Base-by-base conservation (phyloP, 2,113 vertebrate genomes). In the Bubo scandiacus region DNA sequence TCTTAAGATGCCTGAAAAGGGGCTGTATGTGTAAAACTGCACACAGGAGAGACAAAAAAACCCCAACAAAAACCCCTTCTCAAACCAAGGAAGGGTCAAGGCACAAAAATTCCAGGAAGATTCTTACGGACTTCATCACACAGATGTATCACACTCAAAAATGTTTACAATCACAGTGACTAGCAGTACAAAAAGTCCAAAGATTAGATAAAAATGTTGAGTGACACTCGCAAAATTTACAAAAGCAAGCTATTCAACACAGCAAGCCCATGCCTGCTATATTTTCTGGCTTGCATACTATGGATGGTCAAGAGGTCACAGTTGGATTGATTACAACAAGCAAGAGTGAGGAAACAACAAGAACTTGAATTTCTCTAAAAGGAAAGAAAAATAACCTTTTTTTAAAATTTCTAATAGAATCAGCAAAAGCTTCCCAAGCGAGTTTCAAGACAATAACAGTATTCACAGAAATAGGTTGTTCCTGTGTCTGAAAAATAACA, bases 41-140 rank as follows among this genome's bases (percentile, higher is more conserved):
- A 34, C 4, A 79, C 1, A 13, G 0, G 0, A 43, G 10, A 71
- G 4, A 3, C 8, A 73, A 43, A 51, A 71, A 21, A 34, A 6
- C 3, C 1, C 6, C 15, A 67, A 40, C 5, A 67, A 57, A 72
- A 67, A 1, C 3, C 8, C 8, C 38, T 74, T 54, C 22, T 43
- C 11, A 21, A 74, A n/a, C 15, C 12, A 70, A 81, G 8, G 3
- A 3, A 65, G 30, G 6, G 23, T 42, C 49, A 95, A 91, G n/a
- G 38, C 34, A 77, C 29, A 77, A 40, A 71, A 71, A 80, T 27
- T 93, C 43, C 47, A 40, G 17, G 66, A 51, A 55, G 25, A 68
- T 9, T 74, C 32, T 83, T 40, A 71, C 1, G 5, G 54, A 70
- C 19, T 70, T 67, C 6, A 29, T 85, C 38, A 93, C 23, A 67